Base-by-base conservation (phyloP, 2,797 vertebrate species). In the Microchirus variegatus region DNA sequence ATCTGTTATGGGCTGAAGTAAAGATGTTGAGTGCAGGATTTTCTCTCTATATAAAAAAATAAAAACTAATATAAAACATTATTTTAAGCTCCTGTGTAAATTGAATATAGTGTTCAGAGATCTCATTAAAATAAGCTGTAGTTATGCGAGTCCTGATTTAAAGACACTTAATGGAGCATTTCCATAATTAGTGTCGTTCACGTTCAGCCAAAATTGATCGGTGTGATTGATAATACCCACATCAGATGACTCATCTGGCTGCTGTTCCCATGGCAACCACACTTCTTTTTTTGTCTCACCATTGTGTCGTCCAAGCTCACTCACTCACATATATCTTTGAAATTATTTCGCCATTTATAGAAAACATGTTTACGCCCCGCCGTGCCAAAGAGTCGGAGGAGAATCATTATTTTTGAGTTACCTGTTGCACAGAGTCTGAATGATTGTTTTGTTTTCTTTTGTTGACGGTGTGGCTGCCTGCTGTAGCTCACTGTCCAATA, bases 231-330 rank as follows among this genome's bases (percentile, higher is more conserved):
- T 78, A 64, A 80, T 62, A 45, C 59, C 55, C 57, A 59, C 60
- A 67, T 64, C 14, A 26, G 58, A 48, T 22, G 2, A 37, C 55
- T 43, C 48, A 13, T 46, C 47, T 36, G 64, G 59, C 55, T 47
- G 53, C 70, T 70, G 82, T 88, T 86, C 50, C 75, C 71, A 78
- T 77, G 71, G 71, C 53, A 77, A 85, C 78, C 36, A 38, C 15
- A 55, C 70, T 64, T 63, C 5, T 22, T 22, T 22, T 2, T 22
- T 75, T 38, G 52, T 35, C 43, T 67, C 69, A 55, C 44, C 73
- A 47, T 63, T 56, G 62, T 43, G 46, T 63, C 63, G 46, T 63
- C 63, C 46, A 59, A 51, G 53, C 56, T 73, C 55, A 65, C 76
- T 83, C 57, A 70, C 58, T 22, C 22, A 22, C 22, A 22, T 22